Base-by-base conservation (phyloP, 2,888 invertebrate genomes). In the Phragmatobia fuliginosa region DNA sequence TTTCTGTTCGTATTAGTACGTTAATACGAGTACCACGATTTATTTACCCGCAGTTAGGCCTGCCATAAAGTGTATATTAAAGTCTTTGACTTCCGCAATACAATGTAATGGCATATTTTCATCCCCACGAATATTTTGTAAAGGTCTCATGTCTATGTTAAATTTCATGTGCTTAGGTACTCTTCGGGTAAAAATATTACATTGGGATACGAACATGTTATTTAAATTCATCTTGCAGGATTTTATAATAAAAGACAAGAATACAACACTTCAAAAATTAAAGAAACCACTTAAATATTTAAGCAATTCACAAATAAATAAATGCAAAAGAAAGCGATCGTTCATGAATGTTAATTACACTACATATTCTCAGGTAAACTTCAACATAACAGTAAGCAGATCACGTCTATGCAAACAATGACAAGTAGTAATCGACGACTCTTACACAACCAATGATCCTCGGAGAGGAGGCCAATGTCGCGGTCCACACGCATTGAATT, bases 401-500 rank as follows among this genome's bases (percentile, higher is more conserved):
- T 87, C 94, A 93, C 93, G 94, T 92, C 93, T 93, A 94, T 91
- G 68, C 87, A 75, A 80, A 92, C 94, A 94, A 94, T 93, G 93
- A 89, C 91, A 88, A 85, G 85, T 89, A 89, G 92, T 94, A 94
- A 94, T 92, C 93, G 92, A 88, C 84, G 83, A 80, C 82, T 80
- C 83, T 94, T 93, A 92, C 91, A 86, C 92, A 92, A 95, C 83
- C 87, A 81, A 86, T 87, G 90, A 92, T 91, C 90, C 87, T 90
- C 89, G 87, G 86, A 85, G 88, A 91, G 81, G 91, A 87, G 93
- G 93, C 93, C 94, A 95, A 94, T 94, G 94, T 93, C 94, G 89
- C 82, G 83, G 85, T 76, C 80, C 87, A 89, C 91, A 86, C 89
- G 87, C 73, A 75, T 86, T 81, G 94, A 93, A 94, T 94, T 92